Evolutionary conservation across 1,140 invertebrate genomes (phyloP), one percentile per base, ranked within the genome.

Genomic region (Megathymus violae): DNA sequence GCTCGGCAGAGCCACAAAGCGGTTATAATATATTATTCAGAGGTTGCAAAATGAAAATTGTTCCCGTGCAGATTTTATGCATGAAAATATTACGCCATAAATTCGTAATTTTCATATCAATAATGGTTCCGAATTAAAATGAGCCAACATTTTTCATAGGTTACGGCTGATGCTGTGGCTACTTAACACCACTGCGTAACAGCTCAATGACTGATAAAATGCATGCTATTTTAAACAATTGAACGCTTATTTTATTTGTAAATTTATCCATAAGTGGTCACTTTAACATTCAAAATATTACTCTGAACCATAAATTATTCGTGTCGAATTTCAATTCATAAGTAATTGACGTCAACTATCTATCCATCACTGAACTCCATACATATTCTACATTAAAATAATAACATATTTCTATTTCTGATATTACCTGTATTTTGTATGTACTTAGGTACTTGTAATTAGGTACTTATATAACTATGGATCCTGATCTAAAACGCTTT

Each of bases 21-120:
- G 63, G 62, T 62, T 51, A 70, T 66, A 66, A 76, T 74, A 71
- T 76, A 70, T 74, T 73, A 76, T 76, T 76, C 66, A 74, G 64
- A 62, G 64, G 67, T 62, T 69, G 68, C 58, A 67, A 74, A 74
- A 74, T 69, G 71, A 74, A 73, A 76, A 76, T 73, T 69, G 66
- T 58, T 71, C 52, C 59, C 44, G 60, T 52, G 64, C 69, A 71
- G 58, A 71, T 74, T 76, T 76, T 62, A 69, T 67, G 66, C 69
- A 67, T 69, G 69, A 64, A 74, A 71, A 70, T 74, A 54, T 66
- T 74, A 69, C 64, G 62, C 66, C 51, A 65, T 69, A 72, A 70
- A 74, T 67, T 62, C 60, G 67, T 68, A 59, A 68, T 68, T 74
- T 71, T 68, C 68, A 64, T 71, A 71, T 64, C 62, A 71, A 74